A percentile compares a stretch with the other conserved stretches of the same genome.
phyloP scores from a whole-genome alignment of 2,113 vertebrate species.

The Empidonax traillii region DNA sequence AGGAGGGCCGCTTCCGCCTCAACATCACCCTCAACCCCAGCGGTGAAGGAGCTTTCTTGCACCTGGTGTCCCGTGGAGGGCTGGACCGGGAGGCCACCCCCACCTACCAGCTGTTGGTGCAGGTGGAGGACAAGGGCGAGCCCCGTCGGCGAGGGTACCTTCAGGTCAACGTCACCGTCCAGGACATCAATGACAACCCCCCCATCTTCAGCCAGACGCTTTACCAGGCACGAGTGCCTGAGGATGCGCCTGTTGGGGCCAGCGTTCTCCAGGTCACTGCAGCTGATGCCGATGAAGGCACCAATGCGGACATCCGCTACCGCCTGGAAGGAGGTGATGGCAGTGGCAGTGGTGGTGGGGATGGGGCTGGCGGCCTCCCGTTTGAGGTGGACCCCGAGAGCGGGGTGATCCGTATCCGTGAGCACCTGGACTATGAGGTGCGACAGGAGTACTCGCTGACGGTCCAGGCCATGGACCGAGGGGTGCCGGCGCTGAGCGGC shows the following conservation, averaged over 20 bases:
- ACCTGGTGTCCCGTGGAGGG: constrained; percentile 90
- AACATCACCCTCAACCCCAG: constrained; percentile 96
- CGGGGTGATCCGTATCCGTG: constrained; percentile 89
- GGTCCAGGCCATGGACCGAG: constrained; percentile 87
- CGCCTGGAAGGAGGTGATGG: constrained; percentile 80
- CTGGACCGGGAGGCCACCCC: constrained; percentile 89
- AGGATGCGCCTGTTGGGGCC: constrained; percentile 89
- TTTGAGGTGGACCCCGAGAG: constrained; percentile 93
- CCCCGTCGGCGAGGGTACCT: constrained; percentile 90
- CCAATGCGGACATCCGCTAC: constrained; percentile 91
- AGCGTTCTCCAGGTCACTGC: constrained; percentile 90
- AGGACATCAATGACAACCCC: constrained; percentile 96
- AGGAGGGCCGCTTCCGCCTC: constrained; percentile 89
- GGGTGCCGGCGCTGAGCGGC: constrained; percentile 86
- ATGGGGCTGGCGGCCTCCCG: constrained; percentile 75
- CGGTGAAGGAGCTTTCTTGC: constrained; percentile 96
- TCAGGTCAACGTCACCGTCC: constrained; percentile 94
- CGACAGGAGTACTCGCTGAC: constrained; percentile 90
- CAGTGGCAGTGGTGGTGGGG: background rate
- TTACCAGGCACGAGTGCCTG: constrained; percentile 88
- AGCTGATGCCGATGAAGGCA: constrained; percentile 90
- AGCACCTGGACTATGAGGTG: constrained; percentile 87
- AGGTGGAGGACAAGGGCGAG: constrained; percentile 95
- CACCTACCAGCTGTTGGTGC: constrained; percentile 89
- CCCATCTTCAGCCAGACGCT: constrained; percentile 87